phyloP scores from a whole-genome alignment of 2,888 invertebrate genomes.

The Synergus laeviventris region DNA sequence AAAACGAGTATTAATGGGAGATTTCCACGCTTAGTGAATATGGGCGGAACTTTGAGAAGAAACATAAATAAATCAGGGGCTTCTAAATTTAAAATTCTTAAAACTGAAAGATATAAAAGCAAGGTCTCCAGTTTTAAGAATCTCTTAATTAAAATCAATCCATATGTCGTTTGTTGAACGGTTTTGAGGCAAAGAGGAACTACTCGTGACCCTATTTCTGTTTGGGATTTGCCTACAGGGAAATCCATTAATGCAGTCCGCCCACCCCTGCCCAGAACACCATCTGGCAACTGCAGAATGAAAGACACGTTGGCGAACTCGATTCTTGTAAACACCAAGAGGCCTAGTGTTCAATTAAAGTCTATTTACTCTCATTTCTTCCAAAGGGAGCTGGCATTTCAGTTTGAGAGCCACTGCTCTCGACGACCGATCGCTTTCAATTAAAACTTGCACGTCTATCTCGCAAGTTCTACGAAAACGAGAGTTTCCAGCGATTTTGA shows the following conservation, averaged over 20 bases:
- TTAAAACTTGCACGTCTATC: slow-evolving; percentile 54
- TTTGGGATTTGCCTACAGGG: slow-evolving; percentile 71
- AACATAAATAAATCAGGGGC: background rate
- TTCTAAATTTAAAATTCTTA: background rate
- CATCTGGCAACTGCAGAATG: slow-evolving; percentile 59
- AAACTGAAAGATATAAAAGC: background rate
- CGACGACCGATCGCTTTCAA: slow-evolving; percentile 54
- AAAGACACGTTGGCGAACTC: slow-evolving; percentile 48
- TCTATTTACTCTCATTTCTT: slow-evolving; percentile 60
- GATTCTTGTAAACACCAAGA: slow-evolving; percentile 60
- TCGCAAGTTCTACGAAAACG: background rate
- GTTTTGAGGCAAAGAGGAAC: slow-evolving; percentile 1
- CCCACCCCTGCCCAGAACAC: slow-evolving; percentile 45
- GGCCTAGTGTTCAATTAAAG: slow-evolving; percentile 66
- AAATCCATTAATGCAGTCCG: slow-evolving; percentile 64
- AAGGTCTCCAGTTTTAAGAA: background rate
- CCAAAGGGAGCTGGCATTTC: slow-evolving; percentile 41
- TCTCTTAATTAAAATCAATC: slow-evolving; percentile 18
- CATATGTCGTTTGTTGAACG: slow-evolving; percentile 8
- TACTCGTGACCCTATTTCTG: slow-evolving; percentile 51
- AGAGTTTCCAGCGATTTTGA: slow-evolving; percentile 1
- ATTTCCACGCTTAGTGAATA: background rate
- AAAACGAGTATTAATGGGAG: background rate
- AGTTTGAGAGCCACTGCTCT: slow-evolving; percentile 40
- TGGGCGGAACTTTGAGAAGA: background rate